phyloP scores from a whole-genome alignment of 2,797 vertebrate species.

The Sebastes cheni region DNA sequence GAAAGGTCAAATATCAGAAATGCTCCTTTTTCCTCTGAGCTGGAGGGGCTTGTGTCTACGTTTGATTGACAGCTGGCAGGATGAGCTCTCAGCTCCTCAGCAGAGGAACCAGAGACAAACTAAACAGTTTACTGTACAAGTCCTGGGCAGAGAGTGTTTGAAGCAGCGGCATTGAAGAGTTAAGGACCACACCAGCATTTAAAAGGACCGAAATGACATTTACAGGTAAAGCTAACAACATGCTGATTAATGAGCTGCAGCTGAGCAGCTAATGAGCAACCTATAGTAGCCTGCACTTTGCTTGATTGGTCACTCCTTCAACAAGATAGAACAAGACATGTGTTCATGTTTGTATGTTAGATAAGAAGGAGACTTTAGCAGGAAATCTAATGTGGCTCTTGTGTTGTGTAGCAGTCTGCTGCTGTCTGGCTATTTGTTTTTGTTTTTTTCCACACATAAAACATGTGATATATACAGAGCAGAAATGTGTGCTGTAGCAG shows the following conservation, averaged over 20 bases:
- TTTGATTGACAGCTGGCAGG: background rate
- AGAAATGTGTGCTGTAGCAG: background rate
- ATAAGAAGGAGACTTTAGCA: background rate
- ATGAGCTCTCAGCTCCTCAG: background rate
- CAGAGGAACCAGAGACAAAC: background rate
- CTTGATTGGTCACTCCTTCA: background rate
- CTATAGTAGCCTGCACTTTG: background rate
- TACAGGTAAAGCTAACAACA: background rate
- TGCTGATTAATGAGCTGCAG: slow-evolving; percentile 16
- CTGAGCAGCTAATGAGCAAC: background rate
- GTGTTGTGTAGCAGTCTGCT: background rate
- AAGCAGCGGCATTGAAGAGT: background rate
- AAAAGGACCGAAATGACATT: background rate
- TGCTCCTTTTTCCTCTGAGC: background rate
- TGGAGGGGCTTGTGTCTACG: background rate
- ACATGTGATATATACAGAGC: background rate
- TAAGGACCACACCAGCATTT: background rate
- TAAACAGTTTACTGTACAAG: background rate
- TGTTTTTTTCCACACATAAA: background rate
- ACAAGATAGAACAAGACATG: too few relatives aligned
- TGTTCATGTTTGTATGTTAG: background rate
- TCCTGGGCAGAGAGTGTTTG: background rate
- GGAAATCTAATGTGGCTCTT: background rate
- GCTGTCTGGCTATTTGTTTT: background rate
- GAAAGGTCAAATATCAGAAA: background rate